phyloP scores from a whole-genome alignment of 2,113 vertebrate genomes.

The Muntiacus reevesi region DNA sequence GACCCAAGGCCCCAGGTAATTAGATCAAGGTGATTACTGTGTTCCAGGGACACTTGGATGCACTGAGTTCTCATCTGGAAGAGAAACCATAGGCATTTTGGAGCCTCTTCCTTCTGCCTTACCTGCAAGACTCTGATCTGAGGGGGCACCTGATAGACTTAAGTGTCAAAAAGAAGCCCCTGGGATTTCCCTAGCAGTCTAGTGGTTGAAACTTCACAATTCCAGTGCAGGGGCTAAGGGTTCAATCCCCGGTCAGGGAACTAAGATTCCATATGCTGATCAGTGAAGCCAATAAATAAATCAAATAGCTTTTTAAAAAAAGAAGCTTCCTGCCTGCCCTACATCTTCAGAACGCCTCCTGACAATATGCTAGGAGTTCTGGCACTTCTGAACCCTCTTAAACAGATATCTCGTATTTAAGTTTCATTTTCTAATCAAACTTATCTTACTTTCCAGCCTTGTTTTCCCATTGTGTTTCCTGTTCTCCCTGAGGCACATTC shows the following conservation, averaged over 20 bases:
- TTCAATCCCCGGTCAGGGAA: neutral
- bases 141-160: neutral
- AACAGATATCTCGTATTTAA: neutral
- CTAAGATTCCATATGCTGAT: neutral
- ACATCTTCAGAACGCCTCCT: neutral
- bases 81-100: neutral
- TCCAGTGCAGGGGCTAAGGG: neutral
- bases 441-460: neutral
- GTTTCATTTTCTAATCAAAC: neutral
- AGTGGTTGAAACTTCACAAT: neutral
- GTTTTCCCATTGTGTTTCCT: neutral
- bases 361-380: neutral
- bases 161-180: neutral
- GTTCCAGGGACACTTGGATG: neutral
- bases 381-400: neutral
- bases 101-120: neutral
- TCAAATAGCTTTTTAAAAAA: neutral
- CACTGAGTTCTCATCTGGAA: neutral
- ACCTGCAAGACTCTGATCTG: neutral
- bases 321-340: neutral
- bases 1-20: neutral
- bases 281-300: neutral
- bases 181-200: neutral
- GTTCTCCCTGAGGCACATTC: neutral
- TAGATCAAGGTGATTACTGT: neutral